phyloP scores from a whole-genome alignment of 2,113 vertebrate species.

The Vombatus ursinus region DNA sequence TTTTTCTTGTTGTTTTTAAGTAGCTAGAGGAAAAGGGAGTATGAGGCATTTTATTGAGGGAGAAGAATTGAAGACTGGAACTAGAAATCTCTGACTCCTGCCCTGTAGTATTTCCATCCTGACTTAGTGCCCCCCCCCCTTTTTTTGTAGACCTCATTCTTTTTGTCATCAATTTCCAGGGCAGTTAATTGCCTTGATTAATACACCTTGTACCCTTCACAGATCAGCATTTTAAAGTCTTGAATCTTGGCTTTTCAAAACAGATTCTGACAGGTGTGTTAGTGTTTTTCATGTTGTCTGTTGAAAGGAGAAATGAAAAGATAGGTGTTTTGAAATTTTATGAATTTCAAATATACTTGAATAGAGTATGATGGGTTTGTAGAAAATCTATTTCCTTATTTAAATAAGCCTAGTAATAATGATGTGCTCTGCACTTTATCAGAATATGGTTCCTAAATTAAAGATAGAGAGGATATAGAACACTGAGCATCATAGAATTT shows the following conservation, averaged over 20 bases:
- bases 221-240: constrained; percentile 63
- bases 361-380: not conserved
- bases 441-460: not conserved
- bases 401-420: not conserved
- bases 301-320: constrained; percentile 24
- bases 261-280: constrained; percentile 37
- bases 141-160: not conserved
- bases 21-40: not conserved
- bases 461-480: not conserved
- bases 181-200: constrained; percentile 48
- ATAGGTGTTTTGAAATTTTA: constrained; percentile 43
- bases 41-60: not conserved
- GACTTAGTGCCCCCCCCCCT: not conserved
- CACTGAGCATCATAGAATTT: not conserved
- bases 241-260: constrained; percentile 66
- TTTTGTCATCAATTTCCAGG: constrained; percentile 14
- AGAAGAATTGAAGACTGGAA: not conserved
- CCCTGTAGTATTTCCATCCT: not conserved
- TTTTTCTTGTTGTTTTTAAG: not conserved
- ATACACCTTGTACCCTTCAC: not conserved
- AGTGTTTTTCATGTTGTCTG: constrained; percentile 9
- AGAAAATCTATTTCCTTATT: not conserved
- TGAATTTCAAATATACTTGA: constrained; percentile 26
- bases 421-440: not conserved
- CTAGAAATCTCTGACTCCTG: not conserved